Percentiles rank a stretch among this genome's conserved stretches.
These are phyloP conservation scores for Lates japonicus DNA, from an alignment of 2,797 vertebrate species.

Conservation along the genomic window DNA sequence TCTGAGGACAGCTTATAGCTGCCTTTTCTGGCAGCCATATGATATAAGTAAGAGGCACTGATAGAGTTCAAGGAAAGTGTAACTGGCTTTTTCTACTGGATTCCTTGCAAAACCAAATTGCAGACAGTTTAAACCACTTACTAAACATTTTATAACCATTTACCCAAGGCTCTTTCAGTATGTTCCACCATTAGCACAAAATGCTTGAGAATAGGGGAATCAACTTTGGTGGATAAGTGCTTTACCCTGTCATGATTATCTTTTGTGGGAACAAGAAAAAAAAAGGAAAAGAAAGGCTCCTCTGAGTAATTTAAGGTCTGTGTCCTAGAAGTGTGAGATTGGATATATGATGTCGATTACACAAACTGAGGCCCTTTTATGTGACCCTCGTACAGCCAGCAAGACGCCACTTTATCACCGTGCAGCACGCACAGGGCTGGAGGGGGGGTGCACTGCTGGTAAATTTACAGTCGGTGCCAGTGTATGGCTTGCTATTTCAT, in stretches of 20 bases:
- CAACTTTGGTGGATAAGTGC: slow-evolving; percentile 56
- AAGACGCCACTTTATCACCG: slow-evolving; percentile 75
- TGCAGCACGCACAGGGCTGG: slow-evolving; percentile 41
- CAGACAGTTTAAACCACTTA: slow-evolving; percentile 61
- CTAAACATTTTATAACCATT: slow-evolving; percentile 62
- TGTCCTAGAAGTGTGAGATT: slow-evolving; percentile 69
- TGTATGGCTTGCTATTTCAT: slow-evolving; percentile 76
- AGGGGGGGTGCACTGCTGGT: slow-evolving; percentile 46
- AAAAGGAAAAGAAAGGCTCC: slow-evolving; percentile 30
- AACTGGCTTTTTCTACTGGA: slow-evolving; percentile 24
- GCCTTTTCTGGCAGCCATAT: slow-evolving; percentile 20
- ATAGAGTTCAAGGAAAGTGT: slow-evolving; percentile 47
- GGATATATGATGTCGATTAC: slow-evolving; percentile 83
- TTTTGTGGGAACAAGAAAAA: slow-evolving; percentile 29
- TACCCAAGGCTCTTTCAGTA: slow-evolving; percentile 48
- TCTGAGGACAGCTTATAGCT: background rate
- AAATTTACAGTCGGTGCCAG: slow-evolving; percentile 73
- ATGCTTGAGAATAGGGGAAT: slow-evolving; percentile 55
- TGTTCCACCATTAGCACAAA: slow-evolving; percentile 56
- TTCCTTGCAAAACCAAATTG: slow-evolving; percentile 55
- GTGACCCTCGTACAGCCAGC: slow-evolving; percentile 66
- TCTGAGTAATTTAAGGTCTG: slow-evolving; percentile 69
- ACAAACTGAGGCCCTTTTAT: slow-evolving; percentile 80
- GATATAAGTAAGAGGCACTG: slow-evolving; percentile 23
- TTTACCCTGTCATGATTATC: slow-evolving; percentile 62